phyloP scores from a whole-genome alignment of 2,797 vertebrate genomes.

The Oceanodroma leucorhoa region DNA sequence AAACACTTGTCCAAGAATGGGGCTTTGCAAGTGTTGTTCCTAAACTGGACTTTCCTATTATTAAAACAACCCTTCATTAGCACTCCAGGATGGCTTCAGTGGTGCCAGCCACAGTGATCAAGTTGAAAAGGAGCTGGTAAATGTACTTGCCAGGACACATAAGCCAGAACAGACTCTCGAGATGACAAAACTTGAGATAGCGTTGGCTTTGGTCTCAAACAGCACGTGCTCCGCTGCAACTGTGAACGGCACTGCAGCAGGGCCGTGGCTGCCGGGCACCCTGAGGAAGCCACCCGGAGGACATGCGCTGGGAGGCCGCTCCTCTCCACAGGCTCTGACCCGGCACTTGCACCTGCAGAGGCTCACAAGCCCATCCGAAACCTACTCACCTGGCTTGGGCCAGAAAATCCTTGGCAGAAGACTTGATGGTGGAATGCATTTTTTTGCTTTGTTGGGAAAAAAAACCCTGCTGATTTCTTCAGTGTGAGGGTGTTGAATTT shows the following conservation, averaged over 20 bases:
- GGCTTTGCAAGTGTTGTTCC: not conserved
- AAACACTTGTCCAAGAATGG: not conserved
- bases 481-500: rapidly evolving
- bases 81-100: not conserved
- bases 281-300: not conserved
- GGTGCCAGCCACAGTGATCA: not conserved
- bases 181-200: not conserved
- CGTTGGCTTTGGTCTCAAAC: not conserved
- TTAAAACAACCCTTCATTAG: rapidly evolving
- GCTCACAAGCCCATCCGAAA: not conserved
- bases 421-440: too few relatives aligned
- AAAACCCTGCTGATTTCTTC: not conserved
- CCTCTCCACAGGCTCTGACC: not conserved
- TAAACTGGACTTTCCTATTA: not conserved
- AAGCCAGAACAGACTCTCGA: not conserved
- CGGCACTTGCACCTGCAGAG: not conserved
- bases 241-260: not conserved
- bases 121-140: not conserved
- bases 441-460: not conserved
- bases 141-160: not conserved
- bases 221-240: rapidly evolving
- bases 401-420: not conserved
- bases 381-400: not conserved
- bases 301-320: rapidly evolving
- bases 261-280: not conserved